These are phyloP conservation scores for Chalcosyrphus nemorum DNA, from an alignment of 2,888 invertebrate species.

Conservation along the genomic window DNA sequence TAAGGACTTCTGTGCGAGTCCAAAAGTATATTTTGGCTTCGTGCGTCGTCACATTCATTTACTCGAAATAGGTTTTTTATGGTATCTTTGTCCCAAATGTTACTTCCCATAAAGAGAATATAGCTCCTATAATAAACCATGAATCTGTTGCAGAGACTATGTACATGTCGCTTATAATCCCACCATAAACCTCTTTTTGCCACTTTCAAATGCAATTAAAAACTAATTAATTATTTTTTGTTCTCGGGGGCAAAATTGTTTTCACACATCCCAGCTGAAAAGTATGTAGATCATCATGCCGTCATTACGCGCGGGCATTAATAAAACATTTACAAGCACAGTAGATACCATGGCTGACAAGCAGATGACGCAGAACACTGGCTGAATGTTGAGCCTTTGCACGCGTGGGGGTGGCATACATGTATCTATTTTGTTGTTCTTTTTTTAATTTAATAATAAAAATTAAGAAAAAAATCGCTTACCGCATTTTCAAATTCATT, in stretches of 20 bases:
- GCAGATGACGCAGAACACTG: background rate
- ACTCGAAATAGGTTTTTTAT: too few species aligned
- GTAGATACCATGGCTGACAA: background rate
- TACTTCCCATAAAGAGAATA: background rate
- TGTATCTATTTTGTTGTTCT: background rate
- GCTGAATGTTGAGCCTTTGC: too few species aligned
- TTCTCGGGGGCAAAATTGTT: background rate
- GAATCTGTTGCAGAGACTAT: background rate
- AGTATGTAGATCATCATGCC: background rate
- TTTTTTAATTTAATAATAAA: background rate
- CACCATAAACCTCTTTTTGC: conserved; percentile 1
- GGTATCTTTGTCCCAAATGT: background rate
- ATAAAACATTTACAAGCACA: background rate
- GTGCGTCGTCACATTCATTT: too few species aligned
- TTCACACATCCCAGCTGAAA: conserved; percentile 9
- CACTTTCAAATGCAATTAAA: conserved; percentile 32
- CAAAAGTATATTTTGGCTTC: too few species aligned
- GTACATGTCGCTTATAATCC: background rate
- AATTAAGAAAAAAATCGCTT: conserved; percentile 56
- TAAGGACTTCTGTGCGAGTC: too few species aligned
- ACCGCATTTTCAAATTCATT: conserved; percentile 80
- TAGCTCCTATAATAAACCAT: background rate
- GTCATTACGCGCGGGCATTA: background rate
- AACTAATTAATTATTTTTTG: conserved; percentile 1
- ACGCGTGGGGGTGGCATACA: background rate